Conservation (phyloP, 2,113 vertebrate species). For the Puntigrus tetrazona region DNA sequence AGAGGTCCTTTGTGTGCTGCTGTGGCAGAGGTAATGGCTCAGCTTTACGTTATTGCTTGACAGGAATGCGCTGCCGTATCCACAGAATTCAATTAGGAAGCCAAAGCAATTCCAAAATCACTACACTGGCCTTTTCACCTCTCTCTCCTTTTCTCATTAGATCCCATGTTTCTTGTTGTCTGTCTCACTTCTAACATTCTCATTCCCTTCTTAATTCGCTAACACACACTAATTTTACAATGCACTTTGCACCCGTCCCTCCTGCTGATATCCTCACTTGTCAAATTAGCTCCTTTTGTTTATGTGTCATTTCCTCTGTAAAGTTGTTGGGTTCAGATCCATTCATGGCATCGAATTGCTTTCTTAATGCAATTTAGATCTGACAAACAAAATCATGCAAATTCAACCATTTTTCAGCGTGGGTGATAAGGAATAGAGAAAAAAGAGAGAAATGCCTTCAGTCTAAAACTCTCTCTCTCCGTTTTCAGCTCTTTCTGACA, state of each 20-base stretch:
- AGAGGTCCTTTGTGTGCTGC: conserved; percentile 9
- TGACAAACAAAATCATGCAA: conserved; percentile 50
- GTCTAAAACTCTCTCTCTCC: conserved; percentile 17
- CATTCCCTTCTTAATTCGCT: background rate
- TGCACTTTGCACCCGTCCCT: background rate
- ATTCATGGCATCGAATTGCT: conserved; percentile 40
- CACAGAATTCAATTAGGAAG: conserved; percentile 30
- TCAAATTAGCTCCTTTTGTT: conserved; percentile 35
- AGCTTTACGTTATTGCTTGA: conserved; percentile 29
- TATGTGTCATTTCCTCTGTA: conserved; percentile 15
- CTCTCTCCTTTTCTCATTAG: background rate
- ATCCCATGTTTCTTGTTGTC: conserved; percentile 21
- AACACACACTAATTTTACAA: background rate
- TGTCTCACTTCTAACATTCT: background rate
- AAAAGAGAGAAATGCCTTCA: conserved; percentile 21
- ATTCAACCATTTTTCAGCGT: conserved; percentile 35
- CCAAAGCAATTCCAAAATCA: conserved; percentile 31
- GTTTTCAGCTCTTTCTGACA: conserved; percentile 42
- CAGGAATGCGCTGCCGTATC: conserved; percentile 19
- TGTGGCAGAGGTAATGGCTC: background rate
- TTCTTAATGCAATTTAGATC: conserved; percentile 46
- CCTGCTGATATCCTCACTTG: conserved; percentile 27
- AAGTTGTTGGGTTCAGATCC: conserved; percentile 34
- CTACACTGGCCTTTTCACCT: conserved; percentile 23
- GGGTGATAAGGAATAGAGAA: background rate